Conservation (phyloP, 2,888 invertebrate genomes). For the Selenia dentaria region DNA sequence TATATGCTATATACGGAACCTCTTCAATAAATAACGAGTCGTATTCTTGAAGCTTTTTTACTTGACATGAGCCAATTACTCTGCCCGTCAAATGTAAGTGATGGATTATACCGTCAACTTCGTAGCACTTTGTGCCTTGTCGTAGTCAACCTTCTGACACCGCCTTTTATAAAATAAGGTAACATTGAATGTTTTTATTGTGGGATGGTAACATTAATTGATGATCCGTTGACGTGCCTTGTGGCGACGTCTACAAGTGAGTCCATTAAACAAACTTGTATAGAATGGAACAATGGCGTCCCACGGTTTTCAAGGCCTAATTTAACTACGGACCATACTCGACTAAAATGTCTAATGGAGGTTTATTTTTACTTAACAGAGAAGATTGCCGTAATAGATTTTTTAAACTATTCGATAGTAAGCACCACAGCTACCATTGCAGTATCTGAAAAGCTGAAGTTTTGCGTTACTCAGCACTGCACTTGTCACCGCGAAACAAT, state of each 20-base stretch:
- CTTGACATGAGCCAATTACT: constrained; percentile 22
- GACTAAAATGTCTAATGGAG: constrained; percentile 3
- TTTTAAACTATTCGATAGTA: too few relatives aligned
- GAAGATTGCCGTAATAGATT: too few relatives aligned
- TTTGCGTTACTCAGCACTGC: too few relatives aligned
- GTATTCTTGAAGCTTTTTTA: constrained; percentile 8
- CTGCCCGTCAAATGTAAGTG: constrained; percentile 12
- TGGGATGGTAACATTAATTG: constrained; percentile 4
- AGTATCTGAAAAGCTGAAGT: too few relatives aligned
- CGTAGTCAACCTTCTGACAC: background rate
- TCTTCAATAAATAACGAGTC: background rate
- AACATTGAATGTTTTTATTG: background rate
- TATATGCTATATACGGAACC: too few relatives aligned
- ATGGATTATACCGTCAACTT: constrained; percentile 22
- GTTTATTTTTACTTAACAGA: constrained; percentile 2
- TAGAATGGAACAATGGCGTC: constrained; percentile 15
- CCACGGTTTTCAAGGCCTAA: constrained; percentile 19
- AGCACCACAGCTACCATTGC: too few relatives aligned
- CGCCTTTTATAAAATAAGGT: background rate
- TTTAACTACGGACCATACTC: constrained; percentile 10
- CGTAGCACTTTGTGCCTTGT: constrained; percentile 1
- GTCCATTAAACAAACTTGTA: constrained; percentile 15
- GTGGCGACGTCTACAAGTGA: constrained; percentile 15
- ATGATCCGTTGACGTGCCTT: constrained; percentile 10
- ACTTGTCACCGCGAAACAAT: too few relatives aligned